phyloP scores from a whole-genome alignment of 2,888 invertebrate genomes.

The Cremastinae sp. region DNA sequence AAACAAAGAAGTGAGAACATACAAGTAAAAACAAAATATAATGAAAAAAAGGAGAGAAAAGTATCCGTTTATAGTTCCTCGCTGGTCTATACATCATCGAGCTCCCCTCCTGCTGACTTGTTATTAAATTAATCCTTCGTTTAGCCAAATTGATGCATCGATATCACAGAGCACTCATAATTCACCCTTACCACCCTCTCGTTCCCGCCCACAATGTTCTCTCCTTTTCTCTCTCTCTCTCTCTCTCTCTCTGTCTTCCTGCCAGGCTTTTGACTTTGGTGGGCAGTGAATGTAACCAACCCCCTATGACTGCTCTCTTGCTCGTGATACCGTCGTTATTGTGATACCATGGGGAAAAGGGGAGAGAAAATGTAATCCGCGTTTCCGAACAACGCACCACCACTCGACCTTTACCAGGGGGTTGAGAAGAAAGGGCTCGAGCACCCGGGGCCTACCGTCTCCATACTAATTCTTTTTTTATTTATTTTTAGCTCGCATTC shows the following conservation, averaged over 20 bases:
- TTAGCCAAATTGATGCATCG: constrained; percentile 80
- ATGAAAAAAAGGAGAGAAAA: constrained; percentile 17
- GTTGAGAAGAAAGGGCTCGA: constrained; percentile 45
- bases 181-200: constrained; percentile 73
- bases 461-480: constrained; percentile 11
- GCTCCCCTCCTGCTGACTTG: constrained; percentile 74
- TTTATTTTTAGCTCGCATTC: constrained; percentile 39
- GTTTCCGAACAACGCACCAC: constrained; percentile 36
- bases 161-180: constrained; percentile 80
- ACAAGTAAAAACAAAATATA: constrained; percentile 1
- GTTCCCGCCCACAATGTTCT: constrained; percentile 38
- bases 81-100: constrained; percentile 74
- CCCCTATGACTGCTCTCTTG: constrained; percentile 29
- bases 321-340: constrained; percentile 51
- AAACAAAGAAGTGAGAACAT: constrained; percentile 22
- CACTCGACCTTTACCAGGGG: constrained; percentile 46
- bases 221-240: constrained; percentile 37
- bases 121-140: constrained; percentile 81
- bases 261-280: constrained; percentile 23
- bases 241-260: constrained; percentile 21
- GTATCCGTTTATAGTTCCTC: constrained; percentile 67
- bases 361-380: constrained; percentile 42
- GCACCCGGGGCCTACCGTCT: constrained; percentile 31
- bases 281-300: constrained; percentile 35
- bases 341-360: constrained; percentile 44